Evolutionary conservation across 2,113 vertebrate genomes (phyloP), one percentile per base, ranked within the genome.

Genomic region (Cavia aperea): DNA sequence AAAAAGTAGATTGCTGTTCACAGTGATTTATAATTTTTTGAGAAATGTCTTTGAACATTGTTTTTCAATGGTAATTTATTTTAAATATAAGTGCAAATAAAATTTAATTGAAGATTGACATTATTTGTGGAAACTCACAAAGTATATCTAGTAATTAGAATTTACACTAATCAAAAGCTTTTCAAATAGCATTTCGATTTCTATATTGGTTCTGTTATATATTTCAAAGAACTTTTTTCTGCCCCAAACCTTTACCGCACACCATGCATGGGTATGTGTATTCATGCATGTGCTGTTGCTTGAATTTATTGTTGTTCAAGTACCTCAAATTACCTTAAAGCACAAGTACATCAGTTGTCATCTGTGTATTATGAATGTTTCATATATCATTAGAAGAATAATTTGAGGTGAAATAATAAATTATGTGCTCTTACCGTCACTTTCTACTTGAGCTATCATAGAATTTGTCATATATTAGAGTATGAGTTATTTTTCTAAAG

Each of bases 71-170:
- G 16, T 92, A 43, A 78, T 82, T 91, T 96, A 90, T 84, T 93
- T 87, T 70, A 18, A 68, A 92, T 93, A 91, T 63, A 75, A 56
- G 4, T 65, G 15, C 70, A 87, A 91, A 91, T 89, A 81, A 81
- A 77, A 79, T 89, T 91, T 79, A 87, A 95, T 86, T 93, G 26
- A 73, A 83, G 86, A 36, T 95, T 95, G 15, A 88, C 83, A 89
- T 92, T 86, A 88, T 95, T 93, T 92, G 60, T 92, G 36, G 51
- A 68, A 92, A 81, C 56, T 66, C 65, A 88, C 19, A 94, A 58
- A 62, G 63, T 85, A 39, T 60, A 10, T 66, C 88, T 56, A 77
- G 90, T 92, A 93, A 89, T 92, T 92, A 93, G 87, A 7, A 2
- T 90, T 19, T 88, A 31, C 9, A 79, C 39, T 93, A 90, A 24